Evolutionary conservation across 2,113 vertebrate genomes (phyloP).

Genomic region (Oryzias curvinotus): DNA sequence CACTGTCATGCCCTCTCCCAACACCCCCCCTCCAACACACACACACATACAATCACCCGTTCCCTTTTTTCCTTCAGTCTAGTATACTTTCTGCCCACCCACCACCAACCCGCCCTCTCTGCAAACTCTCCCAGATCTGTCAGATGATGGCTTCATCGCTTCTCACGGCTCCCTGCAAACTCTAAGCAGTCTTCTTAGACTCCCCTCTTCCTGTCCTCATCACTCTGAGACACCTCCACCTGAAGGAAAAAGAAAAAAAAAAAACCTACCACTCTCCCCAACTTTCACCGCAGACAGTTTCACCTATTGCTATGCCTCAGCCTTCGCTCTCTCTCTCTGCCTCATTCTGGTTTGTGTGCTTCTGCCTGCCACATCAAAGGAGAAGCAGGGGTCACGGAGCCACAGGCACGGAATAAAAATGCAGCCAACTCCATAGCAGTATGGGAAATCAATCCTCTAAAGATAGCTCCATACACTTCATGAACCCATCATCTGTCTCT

Average conservation of each 20-base stretch:
- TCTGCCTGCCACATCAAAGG: conserved; percentile 96
- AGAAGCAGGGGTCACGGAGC: conserved; percentile 95
- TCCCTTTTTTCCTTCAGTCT: conserved; percentile 54
- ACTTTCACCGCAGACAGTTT: conserved; percentile 72
- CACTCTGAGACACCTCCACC: conserved; percentile 52
- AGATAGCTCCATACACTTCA: conserved; percentile 80
- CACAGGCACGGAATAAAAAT: conserved; percentile 90
- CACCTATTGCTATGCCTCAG: conserved; percentile 86
- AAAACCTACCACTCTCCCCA: conserved; percentile 39
- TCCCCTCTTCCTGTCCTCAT: conserved; percentile 58
- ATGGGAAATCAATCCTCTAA: conserved; percentile 83
- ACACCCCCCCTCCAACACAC: conserved; percentile 30
- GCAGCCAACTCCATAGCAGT: conserved; percentile 86
- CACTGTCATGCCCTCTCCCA: conserved; percentile 79
- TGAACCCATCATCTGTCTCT: conserved; percentile 73
- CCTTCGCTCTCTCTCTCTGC: conserved; percentile 69
- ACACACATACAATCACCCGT: conserved; percentile 42
- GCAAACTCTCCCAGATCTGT: conserved; percentile 83
- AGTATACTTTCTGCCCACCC: conserved; percentile 61
- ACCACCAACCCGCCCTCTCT: conserved; percentile 60
- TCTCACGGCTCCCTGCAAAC: conserved; percentile 60
- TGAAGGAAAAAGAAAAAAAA: conserved; percentile 39
- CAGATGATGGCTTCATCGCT: conserved; percentile 96
- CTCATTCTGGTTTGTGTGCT: conserved; percentile 74
- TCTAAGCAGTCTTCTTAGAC: conserved; percentile 51